phyloP scores from a whole-genome alignment of 1,140 invertebrate genomes.

The Neodiprion pinetum region DNA sequence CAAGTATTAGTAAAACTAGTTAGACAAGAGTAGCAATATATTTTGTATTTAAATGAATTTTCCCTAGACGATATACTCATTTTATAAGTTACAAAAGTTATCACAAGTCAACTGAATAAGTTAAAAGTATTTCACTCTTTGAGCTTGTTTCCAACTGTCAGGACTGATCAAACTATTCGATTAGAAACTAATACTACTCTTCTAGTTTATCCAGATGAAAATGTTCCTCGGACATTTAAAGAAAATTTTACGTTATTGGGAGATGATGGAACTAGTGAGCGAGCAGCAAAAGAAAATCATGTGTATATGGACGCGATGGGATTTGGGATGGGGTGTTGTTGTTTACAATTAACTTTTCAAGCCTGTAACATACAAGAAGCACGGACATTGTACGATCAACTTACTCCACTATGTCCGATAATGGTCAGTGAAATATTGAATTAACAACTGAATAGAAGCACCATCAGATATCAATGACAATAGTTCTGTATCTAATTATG shows the following conservation, averaged over 20 bases:
- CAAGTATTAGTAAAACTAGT: conserved; percentile 6
- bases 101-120: no score
- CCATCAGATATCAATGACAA: neutral
- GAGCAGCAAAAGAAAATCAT: conserved; percentile 79
- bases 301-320: conserved; percentile 99
- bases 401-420: conserved; percentile 96
- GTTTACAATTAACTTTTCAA: conserved; percentile 95
- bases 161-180: no score
- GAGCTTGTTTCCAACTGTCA: no score
- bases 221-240: conserved; percentile 77
- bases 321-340: conserved; percentile 99
- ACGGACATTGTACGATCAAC: conserved; percentile 94
- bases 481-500: neutral
- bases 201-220: conserved; percentile 89
- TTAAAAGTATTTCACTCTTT: no score
- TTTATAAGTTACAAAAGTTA: no score
- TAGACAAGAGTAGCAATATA: conserved; percentile 3
- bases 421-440: conserved; percentile 71
- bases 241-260: conserved; percentile 71
- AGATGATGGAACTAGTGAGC: conserved; percentile 75
- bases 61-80: neutral
- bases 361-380: conserved; percentile 98
- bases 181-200: conserved; percentile 20
- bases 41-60: conserved; percentile 4
- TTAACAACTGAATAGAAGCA: conserved; percentile 12